Conservation (phyloP, 2,113 vertebrate genomes). For the Turdus rufiventris region DNA sequence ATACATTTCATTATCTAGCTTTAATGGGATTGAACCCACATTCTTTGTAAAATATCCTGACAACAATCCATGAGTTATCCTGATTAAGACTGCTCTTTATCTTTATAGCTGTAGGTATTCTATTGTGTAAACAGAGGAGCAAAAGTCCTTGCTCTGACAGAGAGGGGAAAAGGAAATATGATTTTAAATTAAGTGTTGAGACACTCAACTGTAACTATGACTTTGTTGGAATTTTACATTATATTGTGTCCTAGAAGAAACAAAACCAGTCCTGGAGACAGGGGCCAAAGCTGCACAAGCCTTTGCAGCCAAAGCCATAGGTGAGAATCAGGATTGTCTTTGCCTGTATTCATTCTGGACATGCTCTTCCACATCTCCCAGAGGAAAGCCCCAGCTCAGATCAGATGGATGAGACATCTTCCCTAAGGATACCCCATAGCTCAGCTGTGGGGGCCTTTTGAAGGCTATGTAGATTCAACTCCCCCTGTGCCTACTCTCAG, state of each 20-base stretch:
- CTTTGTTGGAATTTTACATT: neutral
- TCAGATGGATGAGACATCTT: neutral
- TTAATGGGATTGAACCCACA: neutral
- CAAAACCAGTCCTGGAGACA: neutral
- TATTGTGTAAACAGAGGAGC: neutral
- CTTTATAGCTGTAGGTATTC: neutral
- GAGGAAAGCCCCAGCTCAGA: neutral
- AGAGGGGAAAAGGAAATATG: neutral
- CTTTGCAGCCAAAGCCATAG: neutral
- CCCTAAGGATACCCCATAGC: neutral
- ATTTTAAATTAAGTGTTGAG: neutral
- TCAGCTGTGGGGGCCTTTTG: neutral
- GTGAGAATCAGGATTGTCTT: rapidly evolving
- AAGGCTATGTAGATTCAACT: neutral
- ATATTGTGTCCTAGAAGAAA: neutral
- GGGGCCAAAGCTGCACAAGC: neutral
- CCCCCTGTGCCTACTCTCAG: neutral
- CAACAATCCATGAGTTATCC: neutral
- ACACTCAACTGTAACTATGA: neutral
- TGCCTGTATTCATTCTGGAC: neutral
- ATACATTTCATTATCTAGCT: neutral
- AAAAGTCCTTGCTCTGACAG: neutral
- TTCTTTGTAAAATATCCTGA: neutral
- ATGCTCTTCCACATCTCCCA: neutral
- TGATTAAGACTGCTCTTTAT: neutral